Percentiles rank a stretch among this genome's conserved stretches.
Conservation (phyloP, 2,797 vertebrate genomes). For the Sandelia bainsii region DNA sequence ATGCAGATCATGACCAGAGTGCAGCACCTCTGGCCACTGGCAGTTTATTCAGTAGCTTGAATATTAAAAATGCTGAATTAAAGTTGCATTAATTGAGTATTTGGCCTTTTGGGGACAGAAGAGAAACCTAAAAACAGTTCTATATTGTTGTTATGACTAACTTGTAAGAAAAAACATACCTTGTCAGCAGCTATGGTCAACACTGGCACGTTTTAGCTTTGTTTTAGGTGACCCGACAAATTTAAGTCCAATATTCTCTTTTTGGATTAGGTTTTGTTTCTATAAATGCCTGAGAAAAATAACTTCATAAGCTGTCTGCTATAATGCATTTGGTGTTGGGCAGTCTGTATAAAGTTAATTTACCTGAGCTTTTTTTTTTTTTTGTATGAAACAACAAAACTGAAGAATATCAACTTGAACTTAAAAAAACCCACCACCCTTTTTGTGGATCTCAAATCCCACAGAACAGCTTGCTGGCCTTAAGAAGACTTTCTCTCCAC, state of each 20-base stretch:
- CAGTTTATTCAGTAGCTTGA: constrained; percentile 82
- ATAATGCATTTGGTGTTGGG: not conserved
- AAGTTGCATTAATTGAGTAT: constrained; percentile 33
- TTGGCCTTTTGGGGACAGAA: not conserved
- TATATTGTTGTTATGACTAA: not conserved
- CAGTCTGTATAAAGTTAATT: not conserved
- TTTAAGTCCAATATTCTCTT: not conserved
- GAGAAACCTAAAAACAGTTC: not conserved
- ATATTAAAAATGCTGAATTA: constrained; percentile 77
- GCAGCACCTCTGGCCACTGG: constrained; percentile 77
- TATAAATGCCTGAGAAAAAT: not conserved
- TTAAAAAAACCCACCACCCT: constrained; percentile 33
- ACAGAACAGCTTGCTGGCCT: constrained; percentile 41
- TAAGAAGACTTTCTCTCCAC: constrained; percentile 54
- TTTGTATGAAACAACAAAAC: not conserved
- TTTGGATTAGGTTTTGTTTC: not conserved
- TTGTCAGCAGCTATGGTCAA: not conserved
- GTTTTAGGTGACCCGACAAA: not conserved
- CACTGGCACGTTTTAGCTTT: not conserved
- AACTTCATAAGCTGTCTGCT: not conserved
- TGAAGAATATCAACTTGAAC: not conserved
- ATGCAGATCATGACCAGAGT: constrained; percentile 88
- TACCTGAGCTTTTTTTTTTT: not conserved
- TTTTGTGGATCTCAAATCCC: constrained; percentile 33
- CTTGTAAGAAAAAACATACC: not conserved